Conservation (phyloP, 2,113 vertebrate species). For the Synchiropus splendidus region DNA sequence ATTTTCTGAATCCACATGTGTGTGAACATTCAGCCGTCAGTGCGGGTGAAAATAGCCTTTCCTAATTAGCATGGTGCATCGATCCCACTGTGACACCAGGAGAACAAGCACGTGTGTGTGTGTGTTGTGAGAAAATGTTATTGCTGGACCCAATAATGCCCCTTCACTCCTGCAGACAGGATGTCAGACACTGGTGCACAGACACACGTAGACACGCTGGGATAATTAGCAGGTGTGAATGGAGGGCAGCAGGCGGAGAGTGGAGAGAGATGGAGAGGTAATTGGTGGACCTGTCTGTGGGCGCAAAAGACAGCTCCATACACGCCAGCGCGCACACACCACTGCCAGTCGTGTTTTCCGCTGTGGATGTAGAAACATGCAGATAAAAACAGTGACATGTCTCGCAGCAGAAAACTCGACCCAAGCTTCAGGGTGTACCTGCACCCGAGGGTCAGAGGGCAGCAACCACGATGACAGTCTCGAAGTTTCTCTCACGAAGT, state of each 20-base stretch:
- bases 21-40: slow-evolving; percentile 1
- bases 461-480: no score
- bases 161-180: slow-evolving; percentile 27
- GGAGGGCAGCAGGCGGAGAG: slow-evolving; percentile 22
- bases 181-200: slow-evolving; percentile 14
- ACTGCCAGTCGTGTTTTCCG: no score
- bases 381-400: slow-evolving; percentile 5
- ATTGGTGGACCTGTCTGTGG: slow-evolving; percentile 52
- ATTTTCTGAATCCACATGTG: no score
- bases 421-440: background rate
- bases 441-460: no score
- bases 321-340: slow-evolving; percentile 6
- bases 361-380: background rate
- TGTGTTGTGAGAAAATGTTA: slow-evolving; percentile 3
- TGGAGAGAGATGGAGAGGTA: slow-evolving; percentile 28
- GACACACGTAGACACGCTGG: slow-evolving; percentile 6
- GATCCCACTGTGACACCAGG: slow-evolving; percentile 15
- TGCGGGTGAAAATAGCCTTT: slow-evolving; percentile 19
- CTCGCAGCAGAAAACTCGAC: background rate
- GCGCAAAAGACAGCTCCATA: slow-evolving; percentile 34
- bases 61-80: slow-evolving; percentile 34
- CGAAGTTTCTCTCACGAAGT: no score
- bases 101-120: slow-evolving; percentile 8
- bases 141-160: slow-evolving; percentile 20
- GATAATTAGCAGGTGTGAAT: slow-evolving; percentile 54